These are phyloP conservation scores for Condylostylus longicornis DNA, from an alignment of 1,140 invertebrate genomes.

Conservation along the genomic window DNA sequence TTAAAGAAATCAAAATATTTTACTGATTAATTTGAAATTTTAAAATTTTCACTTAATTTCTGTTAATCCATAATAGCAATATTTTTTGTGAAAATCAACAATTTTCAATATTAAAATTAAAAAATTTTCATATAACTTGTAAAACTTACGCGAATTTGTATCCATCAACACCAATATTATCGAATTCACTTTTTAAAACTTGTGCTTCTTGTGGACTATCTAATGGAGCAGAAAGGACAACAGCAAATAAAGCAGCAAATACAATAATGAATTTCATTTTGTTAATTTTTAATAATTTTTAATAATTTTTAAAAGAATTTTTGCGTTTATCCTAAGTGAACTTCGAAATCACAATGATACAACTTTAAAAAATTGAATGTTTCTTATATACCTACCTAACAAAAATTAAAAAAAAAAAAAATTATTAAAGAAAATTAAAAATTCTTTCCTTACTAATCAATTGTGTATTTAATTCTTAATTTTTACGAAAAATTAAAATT, in stretches of 20 bases:
- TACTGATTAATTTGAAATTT: too few relatives aligned
- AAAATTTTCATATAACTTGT: background rate
- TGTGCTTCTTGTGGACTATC: conserved; percentile 13
- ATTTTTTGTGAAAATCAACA: too few relatives aligned
- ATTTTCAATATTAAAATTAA: background rate
- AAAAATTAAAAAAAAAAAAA: background rate
- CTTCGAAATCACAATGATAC: background rate
- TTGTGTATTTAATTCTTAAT: too few relatives aligned
- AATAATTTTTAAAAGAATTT: background rate
- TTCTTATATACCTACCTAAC: background rate
- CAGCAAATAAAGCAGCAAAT: background rate
- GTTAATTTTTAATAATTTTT: background rate
- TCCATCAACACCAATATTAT: conserved; percentile 33
- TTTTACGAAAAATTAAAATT: too few relatives aligned
- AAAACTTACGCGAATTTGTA: conserved; percentile 31
- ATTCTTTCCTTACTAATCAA: background rate
- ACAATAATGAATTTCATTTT: conserved; percentile 9
- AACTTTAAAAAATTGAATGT: background rate
- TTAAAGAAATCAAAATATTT: too few relatives aligned
- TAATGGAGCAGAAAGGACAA: conserved; percentile 3
- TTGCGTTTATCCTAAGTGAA: background rate
- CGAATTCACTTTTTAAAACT: conserved; percentile 20
- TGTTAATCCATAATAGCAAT: too few relatives aligned
- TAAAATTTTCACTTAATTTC: too few relatives aligned
- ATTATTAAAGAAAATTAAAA: background rate